Evolutionary conservation across 2,888 invertebrate genomes (phyloP).

Genomic region (Ophioninae sp.): DNA sequence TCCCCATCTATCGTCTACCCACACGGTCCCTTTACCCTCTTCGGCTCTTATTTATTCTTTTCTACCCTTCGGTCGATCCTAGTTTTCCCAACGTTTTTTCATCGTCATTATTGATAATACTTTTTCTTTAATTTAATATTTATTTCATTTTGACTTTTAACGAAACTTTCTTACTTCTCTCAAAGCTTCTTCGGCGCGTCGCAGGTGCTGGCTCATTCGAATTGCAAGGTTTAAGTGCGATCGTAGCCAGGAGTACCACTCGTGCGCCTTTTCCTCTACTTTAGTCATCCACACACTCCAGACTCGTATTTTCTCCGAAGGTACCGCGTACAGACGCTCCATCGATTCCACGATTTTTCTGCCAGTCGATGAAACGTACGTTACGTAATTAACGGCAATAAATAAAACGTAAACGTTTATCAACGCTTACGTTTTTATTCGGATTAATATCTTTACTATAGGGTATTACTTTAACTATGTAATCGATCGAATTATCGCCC

Average conservation of each 20-base stretch:
- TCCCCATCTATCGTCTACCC: constrained; percentile 14
- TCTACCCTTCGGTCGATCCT: constrained; percentile 8
- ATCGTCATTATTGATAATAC: constrained; percentile 7
- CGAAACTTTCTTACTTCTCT: neutral
- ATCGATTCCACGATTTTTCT: constrained; percentile 64
- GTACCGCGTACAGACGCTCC: constrained; percentile 69
- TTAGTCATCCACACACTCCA: constrained; percentile 73
- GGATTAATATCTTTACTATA: constrained; percentile 20
- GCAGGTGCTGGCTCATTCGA: constrained; percentile 66
- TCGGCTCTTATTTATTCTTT: neutral
- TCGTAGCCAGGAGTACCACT: constrained; percentile 74
- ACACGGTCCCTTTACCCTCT: neutral
- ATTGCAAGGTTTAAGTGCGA: constrained; percentile 69
- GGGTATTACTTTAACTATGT: neutral
- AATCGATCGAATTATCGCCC: constrained; percentile 43
- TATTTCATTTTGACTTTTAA: neutral
- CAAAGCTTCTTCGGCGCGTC: constrained; percentile 51
- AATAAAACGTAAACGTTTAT: neutral
- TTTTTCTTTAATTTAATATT: neutral
- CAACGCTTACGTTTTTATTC: neutral
- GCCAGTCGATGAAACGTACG: constrained; percentile 21
- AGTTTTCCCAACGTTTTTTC: neutral
- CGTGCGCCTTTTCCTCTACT: constrained; percentile 70
- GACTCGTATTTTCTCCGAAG: constrained; percentile 73
- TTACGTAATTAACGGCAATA: neutral